Evolutionary conservation across 2,113 vertebrate genomes (phyloP).

Genomic region (Gavialis gangeticus): DNA sequence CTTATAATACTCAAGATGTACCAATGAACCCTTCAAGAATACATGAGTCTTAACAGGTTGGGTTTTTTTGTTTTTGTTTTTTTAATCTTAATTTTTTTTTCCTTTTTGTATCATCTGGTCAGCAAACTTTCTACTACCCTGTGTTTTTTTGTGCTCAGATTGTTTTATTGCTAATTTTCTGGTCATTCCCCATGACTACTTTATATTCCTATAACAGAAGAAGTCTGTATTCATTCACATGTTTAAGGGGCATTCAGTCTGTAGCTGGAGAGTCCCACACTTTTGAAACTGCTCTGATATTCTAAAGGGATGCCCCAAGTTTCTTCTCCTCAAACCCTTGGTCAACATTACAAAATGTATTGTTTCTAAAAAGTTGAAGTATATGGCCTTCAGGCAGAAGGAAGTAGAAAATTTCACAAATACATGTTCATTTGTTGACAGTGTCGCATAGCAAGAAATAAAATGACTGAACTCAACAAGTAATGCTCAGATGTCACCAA

Average conservation of each 20-base stretch:
- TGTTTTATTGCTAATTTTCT: slow-evolving; percentile 20
- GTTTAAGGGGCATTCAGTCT: neutral
- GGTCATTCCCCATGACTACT: slow-evolving; percentile 5
- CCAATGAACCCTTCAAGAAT: neutral
- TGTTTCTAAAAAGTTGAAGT: neutral
- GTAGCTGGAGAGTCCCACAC: neutral
- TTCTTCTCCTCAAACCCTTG: neutral
- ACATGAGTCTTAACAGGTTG: neutral
- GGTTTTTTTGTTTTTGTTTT: neutral
- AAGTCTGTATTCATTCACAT: neutral
- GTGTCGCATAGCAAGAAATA: slow-evolving; percentile 7
- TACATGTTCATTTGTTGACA: neutral
- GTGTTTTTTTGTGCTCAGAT: neutral
- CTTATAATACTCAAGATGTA: neutral
- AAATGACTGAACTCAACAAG: neutral
- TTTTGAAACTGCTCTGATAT: neutral
- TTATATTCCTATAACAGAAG: neutral
- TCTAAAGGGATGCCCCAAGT: neutral
- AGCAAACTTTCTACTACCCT: neutral
- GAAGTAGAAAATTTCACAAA: neutral
- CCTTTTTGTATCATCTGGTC: slow-evolving; percentile 21
- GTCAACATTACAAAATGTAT: neutral
- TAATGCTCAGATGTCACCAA: neutral
- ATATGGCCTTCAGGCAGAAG: neutral
- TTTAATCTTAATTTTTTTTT: neutral